phyloP scores from a whole-genome alignment of 2,888 invertebrate genomes.

The Neria commutata region DNA sequence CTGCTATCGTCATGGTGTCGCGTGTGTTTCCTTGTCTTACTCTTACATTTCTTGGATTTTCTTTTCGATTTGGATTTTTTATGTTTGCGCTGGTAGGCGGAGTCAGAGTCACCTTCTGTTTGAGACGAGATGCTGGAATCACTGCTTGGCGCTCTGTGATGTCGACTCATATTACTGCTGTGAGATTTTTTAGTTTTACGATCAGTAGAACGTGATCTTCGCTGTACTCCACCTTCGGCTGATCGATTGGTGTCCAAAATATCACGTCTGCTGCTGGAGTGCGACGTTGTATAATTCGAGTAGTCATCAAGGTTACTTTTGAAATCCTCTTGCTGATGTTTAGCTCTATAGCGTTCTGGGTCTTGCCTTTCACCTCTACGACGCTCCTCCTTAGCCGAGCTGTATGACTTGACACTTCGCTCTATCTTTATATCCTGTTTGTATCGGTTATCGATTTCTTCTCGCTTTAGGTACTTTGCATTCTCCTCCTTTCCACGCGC shows the following conservation, averaged over 20 bases:
- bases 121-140: conserved; percentile 33
- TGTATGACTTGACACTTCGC: conserved; percentile 6
- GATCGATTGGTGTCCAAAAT: no score
- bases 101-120: conserved; percentile 43
- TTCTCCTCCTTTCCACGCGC: background rate
- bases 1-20: conserved; percentile 19
- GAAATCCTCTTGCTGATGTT: conserved; percentile 21
- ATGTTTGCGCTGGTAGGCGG: conserved; percentile 42
- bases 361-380: no score
- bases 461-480: conserved; percentile 7
- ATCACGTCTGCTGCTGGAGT: conserved; percentile 31
- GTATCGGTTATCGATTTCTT: background rate
- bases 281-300: no score
- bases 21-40: conserved; percentile 35
- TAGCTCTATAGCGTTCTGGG: conserved; percentile 21
- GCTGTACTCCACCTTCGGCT: conserved; percentile 9
- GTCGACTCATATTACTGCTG: no score
- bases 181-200: background rate
- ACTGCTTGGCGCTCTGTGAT: conserved; percentile 9
- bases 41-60: conserved; percentile 44
- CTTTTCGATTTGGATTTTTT: conserved; percentile 45
- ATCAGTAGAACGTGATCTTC: conserved; percentile 19
- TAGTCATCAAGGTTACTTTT: conserved; percentile 13
- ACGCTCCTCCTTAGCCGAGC: no score
- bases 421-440: conserved; percentile 22